Conservation (phyloP, 2,888 invertebrate genomes). For the Loripinus fragilis region DNA sequence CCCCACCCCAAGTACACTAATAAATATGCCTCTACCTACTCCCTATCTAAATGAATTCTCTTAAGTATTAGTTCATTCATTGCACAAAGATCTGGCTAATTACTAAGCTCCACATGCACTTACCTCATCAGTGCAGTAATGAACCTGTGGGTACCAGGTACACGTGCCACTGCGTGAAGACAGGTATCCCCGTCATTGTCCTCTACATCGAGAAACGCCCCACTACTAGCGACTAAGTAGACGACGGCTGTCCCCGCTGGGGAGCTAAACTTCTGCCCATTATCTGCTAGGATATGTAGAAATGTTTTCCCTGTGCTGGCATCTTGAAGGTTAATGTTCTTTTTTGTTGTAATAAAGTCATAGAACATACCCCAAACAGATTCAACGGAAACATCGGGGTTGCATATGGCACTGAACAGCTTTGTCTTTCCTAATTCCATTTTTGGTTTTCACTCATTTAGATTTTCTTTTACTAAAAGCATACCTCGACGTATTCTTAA, state of each 20-base stretch:
- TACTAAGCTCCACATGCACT: not conserved
- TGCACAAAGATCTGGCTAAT: too few species aligned
- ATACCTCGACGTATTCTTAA: too few species aligned
- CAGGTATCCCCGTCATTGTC: constrained; percentile 74
- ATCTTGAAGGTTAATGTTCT: constrained; percentile 67
- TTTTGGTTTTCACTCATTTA: too few species aligned
- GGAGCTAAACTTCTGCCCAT: constrained; percentile 61
- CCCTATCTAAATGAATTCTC: too few species aligned
- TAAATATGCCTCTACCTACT: too few species aligned
- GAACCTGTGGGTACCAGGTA: constrained; percentile 68
- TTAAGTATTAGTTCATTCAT: too few species aligned
- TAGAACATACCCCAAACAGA: constrained; percentile 53
- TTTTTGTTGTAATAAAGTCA: constrained; percentile 59
- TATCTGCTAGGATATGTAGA: constrained; percentile 71
- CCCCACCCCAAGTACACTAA: too few species aligned
- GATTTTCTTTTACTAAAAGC: too few species aligned
- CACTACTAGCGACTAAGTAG: constrained; percentile 75
- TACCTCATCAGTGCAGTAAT: constrained; percentile 77
- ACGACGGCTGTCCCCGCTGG: constrained; percentile 69
- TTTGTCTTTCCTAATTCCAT: constrained; percentile 63
- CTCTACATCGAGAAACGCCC: constrained; percentile 71
- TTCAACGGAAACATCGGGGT: constrained; percentile 32
- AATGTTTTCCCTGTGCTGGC: constrained; percentile 67
- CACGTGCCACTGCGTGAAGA: constrained; percentile 71
- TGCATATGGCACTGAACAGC: constrained; percentile 83